Evolutionary conservation across 2,797 vertebrate species (phyloP).

Genomic region (Pangasius djambal): DNA sequence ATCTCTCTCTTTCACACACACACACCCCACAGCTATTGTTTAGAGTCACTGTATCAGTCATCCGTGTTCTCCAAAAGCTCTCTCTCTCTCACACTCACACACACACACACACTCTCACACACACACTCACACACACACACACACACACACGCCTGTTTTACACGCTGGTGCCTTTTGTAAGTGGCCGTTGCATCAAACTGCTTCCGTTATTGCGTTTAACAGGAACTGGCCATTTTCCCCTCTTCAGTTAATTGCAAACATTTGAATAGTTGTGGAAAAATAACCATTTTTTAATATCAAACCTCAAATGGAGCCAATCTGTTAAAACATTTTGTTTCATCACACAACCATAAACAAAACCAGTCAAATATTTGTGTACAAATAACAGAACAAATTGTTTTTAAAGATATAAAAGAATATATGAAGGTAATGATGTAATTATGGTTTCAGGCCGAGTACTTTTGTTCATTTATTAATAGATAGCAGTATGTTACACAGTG

Average conservation of each 20-base stretch:
- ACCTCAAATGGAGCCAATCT: background rate
- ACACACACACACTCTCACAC: background rate
- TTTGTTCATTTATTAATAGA: background rate
- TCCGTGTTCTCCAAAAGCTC: conserved; percentile 54
- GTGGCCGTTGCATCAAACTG: background rate
- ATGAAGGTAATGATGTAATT: background rate
- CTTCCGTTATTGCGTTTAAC: conserved; percentile 15
- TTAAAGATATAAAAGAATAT: background rate
- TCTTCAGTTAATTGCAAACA: background rate
- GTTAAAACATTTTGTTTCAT: background rate
- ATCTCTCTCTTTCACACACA: background rate
- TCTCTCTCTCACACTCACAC: background rate
- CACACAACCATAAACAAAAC: background rate
- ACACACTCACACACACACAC: background rate
- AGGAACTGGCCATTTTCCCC: background rate
- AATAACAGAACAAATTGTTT: background rate
- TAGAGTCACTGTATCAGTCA: conserved; percentile 59
- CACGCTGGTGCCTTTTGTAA: background rate
- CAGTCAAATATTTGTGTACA: background rate
- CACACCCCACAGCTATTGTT: conserved; percentile 25
- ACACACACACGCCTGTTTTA: background rate
- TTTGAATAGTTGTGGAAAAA: background rate
- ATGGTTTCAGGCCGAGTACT: background rate
- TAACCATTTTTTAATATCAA: background rate
- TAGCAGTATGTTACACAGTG: background rate